Conservation (phyloP, 2,797 vertebrate genomes). For the Eospalax fontanierii region DNA sequence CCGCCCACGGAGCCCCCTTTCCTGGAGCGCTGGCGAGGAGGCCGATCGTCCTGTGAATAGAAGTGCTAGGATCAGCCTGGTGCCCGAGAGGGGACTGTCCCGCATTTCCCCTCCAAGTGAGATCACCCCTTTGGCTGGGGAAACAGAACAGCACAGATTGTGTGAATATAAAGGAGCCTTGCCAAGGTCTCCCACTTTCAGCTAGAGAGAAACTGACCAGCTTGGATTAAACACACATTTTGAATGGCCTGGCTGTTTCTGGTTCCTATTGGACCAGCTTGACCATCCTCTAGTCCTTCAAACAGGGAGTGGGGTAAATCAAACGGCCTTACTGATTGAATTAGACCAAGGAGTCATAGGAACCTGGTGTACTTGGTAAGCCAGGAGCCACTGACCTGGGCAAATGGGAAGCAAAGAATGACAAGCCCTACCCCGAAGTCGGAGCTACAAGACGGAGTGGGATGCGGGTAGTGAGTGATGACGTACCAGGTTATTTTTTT, state of each 20-base stretch:
- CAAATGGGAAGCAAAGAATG: background rate
- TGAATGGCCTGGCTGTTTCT: background rate
- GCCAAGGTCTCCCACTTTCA: background rate
- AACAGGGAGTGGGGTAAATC: background rate
- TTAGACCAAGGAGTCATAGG: background rate
- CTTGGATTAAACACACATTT: background rate
- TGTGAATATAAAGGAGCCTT: background rate
- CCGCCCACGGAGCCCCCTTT: constrained; percentile 92
- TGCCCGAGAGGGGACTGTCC: background rate
- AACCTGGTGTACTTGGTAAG: background rate
- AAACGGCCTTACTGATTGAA: background rate
- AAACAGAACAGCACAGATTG: background rate
- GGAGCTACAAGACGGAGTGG: background rate
- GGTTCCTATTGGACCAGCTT: background rate
- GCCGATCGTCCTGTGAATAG: constrained; percentile 91
- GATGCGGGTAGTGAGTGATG: background rate
- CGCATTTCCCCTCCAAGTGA: background rate
- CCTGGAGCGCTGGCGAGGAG: constrained; percentile 86
- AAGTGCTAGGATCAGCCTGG: background rate
- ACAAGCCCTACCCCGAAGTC: background rate
- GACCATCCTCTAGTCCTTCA: background rate
- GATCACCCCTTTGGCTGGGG: background rate
- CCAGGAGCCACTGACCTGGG: background rate
- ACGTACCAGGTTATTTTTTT: background rate
- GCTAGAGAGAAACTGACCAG: background rate